A percentile compares a stretch with the other conserved stretches of the same genome.
These are phyloP conservation scores for Anadara kagoshimensis DNA, from an alignment of 1,140 invertebrate genomes.

Conservation along the genomic window DNA sequence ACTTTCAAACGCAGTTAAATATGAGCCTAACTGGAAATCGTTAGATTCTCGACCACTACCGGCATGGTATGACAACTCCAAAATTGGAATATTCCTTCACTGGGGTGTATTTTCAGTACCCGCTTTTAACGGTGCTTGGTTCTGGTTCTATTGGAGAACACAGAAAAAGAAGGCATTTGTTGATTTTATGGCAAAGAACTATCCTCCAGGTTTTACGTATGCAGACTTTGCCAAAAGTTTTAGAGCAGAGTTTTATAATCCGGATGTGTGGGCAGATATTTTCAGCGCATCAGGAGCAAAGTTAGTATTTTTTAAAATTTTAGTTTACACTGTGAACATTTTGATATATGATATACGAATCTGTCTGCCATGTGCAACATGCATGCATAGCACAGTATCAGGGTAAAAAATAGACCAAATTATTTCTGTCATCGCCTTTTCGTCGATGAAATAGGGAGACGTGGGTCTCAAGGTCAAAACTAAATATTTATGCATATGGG, in stretches of 20 bases:
- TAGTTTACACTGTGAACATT: background rate
- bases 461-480: too few relatives aligned
- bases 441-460: too few relatives aligned
- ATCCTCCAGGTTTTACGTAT: conserved; percentile 67
- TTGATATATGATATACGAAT: background rate
- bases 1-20: conserved; percentile 14
- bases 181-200: conserved; percentile 66
- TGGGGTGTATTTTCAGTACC: conserved; percentile 75
- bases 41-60: conserved; percentile 72
- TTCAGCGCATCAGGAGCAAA: conserved; percentile 64
- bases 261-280: conserved; percentile 65
- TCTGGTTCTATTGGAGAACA: conserved; percentile 68
- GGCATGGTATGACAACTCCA: conserved; percentile 73
- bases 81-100: conserved; percentile 74
- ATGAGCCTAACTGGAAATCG: conserved; percentile 69
- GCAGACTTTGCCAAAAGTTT: conserved; percentile 67
- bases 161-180: conserved; percentile 18
- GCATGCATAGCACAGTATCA: too few relatives aligned
- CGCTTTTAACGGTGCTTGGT: conserved; percentile 60
- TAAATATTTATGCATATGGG: too few relatives aligned
- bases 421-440: too few relatives aligned
- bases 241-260: conserved; percentile 65
- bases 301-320: conserved; percentile 47
- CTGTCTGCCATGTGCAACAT: too few relatives aligned
- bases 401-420: too few relatives aligned